Conservation (phyloP, 2,888 invertebrate genomes). For the Antheraea assamensis region DNA sequence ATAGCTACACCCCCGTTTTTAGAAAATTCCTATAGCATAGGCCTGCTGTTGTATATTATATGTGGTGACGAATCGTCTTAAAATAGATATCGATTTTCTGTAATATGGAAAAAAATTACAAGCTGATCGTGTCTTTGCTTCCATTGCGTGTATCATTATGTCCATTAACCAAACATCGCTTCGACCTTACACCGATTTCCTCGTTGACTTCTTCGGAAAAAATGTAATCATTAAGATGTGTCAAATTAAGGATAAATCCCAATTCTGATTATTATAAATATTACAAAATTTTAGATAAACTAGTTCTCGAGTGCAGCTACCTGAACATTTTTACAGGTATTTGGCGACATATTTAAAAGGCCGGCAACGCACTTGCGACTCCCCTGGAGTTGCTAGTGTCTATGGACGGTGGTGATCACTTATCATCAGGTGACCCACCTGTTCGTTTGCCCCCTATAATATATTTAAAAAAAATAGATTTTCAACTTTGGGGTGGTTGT, state of each 20-base stretch:
- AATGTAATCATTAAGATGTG: not conserved
- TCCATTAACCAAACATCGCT: not conserved
- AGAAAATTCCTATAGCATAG: not conserved
- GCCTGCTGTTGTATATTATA: not conserved
- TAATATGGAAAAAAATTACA: constrained; percentile 10
- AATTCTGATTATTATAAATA: not conserved
- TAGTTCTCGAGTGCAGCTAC: too few species aligned
- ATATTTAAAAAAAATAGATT: too few species aligned
- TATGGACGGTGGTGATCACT: too few species aligned
- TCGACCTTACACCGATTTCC: not conserved
- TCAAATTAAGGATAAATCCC: not conserved
- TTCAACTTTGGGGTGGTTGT: too few species aligned
- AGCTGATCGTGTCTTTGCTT: not conserved
- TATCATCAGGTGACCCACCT: too few species aligned
- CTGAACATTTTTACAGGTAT: too few species aligned
- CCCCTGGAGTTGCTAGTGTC: too few species aligned
- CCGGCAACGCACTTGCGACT: too few species aligned
- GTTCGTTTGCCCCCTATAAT: too few species aligned
- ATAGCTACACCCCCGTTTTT: too few species aligned
- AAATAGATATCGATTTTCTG: not conserved
- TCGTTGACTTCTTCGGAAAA: not conserved
- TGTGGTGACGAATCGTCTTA: constrained; percentile 1
- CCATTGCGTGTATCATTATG: not conserved
- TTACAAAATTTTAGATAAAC: too few species aligned
- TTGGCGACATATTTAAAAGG: too few species aligned